Conservation (phyloP, 1,140 invertebrate species). For the Orius laevigatus region DNA sequence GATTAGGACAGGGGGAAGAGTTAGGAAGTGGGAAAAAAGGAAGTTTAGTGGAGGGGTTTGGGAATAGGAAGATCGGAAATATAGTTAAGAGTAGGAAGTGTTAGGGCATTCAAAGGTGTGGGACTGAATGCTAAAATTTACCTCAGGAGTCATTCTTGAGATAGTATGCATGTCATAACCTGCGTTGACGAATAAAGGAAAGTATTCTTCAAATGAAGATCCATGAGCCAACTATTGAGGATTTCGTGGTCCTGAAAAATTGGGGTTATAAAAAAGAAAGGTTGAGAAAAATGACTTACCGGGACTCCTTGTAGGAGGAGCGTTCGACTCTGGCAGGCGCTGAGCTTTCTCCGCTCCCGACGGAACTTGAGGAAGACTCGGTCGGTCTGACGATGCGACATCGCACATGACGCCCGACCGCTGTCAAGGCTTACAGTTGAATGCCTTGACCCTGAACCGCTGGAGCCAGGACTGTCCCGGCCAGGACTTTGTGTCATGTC, state of each 20-base stretch:
- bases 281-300: constrained; percentile 19
- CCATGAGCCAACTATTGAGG: constrained; percentile 82
- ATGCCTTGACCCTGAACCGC: constrained; percentile 65
- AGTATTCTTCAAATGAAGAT: constrained; percentile 95
- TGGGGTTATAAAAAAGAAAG: constrained; percentile 2
- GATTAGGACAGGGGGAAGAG: too few relatives aligned
- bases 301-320: constrained; percentile 45
- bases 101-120: too few relatives aligned
- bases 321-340: constrained; percentile 34
- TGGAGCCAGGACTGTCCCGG: constrained; percentile 72
- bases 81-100: too few relatives aligned
- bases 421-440: constrained; percentile 85
- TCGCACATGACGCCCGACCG: constrained; percentile 55
- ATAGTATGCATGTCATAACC: constrained; percentile 97
- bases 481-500: constrained; percentile 66
- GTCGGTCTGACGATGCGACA: constrained; percentile 16
- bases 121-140: constrained; percentile 19
- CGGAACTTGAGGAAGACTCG: constrained; percentile 42
- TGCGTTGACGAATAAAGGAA: constrained; percentile 78
- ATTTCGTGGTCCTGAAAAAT: constrained; percentile 70
- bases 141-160: constrained; percentile 94
- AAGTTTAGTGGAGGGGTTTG: too few relatives aligned
- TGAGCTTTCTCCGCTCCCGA: constrained; percentile 46
- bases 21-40: too few relatives aligned
- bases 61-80: too few relatives aligned